Conservation (phyloP, 2,113 vertebrate species). For the Macrotus californicus region DNA sequence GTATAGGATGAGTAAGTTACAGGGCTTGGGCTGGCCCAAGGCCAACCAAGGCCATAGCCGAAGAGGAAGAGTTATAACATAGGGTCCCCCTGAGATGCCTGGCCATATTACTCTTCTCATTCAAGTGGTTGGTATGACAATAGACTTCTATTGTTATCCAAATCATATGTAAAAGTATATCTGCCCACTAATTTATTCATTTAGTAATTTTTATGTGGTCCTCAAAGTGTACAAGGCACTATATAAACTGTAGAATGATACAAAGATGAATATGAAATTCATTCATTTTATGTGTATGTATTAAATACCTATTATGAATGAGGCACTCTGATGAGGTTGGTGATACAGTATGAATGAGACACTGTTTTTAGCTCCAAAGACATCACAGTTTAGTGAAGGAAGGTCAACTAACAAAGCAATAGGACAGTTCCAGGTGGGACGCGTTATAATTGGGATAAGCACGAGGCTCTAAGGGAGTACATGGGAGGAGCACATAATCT, state of each 20-base stretch:
- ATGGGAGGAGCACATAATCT: neutral
- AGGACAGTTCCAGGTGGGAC: neutral
- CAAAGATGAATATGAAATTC: neutral
- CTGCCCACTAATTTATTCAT: neutral
- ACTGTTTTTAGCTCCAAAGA: neutral
- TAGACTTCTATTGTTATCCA: neutral
- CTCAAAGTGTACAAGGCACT: neutral
- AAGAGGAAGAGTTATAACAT: neutral
- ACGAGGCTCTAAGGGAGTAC: neutral
- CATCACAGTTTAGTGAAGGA: neutral
- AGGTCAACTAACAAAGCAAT: neutral
- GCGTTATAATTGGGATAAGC: neutral
- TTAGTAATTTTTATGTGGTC: neutral
- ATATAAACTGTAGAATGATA: neutral
- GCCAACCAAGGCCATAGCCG: neutral
- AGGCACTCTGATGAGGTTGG: neutral
- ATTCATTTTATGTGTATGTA: constrained; percentile 31
- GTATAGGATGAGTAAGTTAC: neutral
- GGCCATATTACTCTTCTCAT: neutral
- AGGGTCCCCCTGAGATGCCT: neutral
- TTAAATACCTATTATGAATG: neutral
- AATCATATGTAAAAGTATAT: neutral
- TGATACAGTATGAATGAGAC: neutral
- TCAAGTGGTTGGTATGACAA: neutral
- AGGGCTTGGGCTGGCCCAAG: neutral